Conservation (phyloP, 2,113 vertebrate species). For the Siniperca chuatsi region DNA sequence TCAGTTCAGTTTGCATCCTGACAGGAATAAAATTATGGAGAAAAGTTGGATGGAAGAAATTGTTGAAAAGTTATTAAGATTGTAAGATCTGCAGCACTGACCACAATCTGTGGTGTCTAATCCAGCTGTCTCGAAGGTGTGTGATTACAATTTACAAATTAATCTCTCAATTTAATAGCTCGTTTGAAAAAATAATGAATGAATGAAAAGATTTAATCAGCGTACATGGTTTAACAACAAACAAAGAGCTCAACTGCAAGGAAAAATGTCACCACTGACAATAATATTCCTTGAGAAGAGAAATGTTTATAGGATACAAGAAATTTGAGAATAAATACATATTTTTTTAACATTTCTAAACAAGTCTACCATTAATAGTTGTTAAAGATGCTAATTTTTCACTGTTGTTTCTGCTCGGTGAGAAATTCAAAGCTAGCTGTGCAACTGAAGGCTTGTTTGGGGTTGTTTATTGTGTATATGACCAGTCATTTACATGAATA, state of each 20-base stretch:
- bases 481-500: slow-evolving; percentile 61
- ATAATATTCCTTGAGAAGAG: background rate
- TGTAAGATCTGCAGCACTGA: background rate
- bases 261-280: background rate
- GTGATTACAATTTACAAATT: slow-evolving; percentile 19
- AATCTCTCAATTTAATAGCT: slow-evolving; percentile 45
- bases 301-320: background rate
- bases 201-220: slow-evolving; percentile 17
- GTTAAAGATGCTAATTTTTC: background rate
- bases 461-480: slow-evolving; percentile 60
- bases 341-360: background rate
- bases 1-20: background rate
- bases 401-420: background rate
- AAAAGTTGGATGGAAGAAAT: background rate
- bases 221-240: slow-evolving; percentile 26
- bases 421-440: slow-evolving; percentile 35
- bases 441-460: slow-evolving; percentile 30
- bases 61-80: background rate
- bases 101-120: background rate
- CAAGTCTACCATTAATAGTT: background rate
- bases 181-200: slow-evolving; percentile 21
- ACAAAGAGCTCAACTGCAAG: background rate
- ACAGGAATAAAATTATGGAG: background rate
- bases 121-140: background rate
- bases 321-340: background rate